Evolutionary conservation across 2,113 vertebrate genomes (phyloP).

Genomic region (Romanogobio albipinnatus): DNA sequence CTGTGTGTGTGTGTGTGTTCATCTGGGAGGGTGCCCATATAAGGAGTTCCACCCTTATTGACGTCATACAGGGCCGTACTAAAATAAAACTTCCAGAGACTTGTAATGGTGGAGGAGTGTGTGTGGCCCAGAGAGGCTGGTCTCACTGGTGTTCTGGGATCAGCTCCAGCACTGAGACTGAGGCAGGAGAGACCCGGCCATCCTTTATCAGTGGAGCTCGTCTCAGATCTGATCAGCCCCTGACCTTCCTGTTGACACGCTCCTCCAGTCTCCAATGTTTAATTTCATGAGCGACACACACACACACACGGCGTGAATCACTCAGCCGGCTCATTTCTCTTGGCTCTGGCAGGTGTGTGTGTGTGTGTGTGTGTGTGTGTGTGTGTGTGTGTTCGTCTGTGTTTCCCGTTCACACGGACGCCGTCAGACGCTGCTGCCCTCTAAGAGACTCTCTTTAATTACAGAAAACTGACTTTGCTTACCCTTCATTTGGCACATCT

Average conservation of each 20-base stretch:
- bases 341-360: slow-evolving; percentile 35
- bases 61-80: too few relatives aligned
- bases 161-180: too few relatives aligned
- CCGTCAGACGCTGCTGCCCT: slow-evolving; percentile 49
- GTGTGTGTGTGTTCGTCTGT: slow-evolving; percentile 42
- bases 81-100: too few relatives aligned
- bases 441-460: slow-evolving; percentile 60
- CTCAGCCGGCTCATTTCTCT: not conserved
- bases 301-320: not conserved
- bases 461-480: slow-evolving; percentile 59
- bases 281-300: not conserved
- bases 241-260: not conserved
- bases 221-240: not conserved
- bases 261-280: not conserved
- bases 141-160: too few relatives aligned
- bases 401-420: slow-evolving; percentile 39
- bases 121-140: too few relatives aligned
- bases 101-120: too few relatives aligned
- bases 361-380: too few relatives aligned
- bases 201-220: not conserved
- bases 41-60: too few relatives aligned
- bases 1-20: too few relatives aligned
- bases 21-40: too few relatives aligned
- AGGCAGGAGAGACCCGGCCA: too few relatives aligned
- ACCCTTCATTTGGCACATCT: slow-evolving; percentile 53